Evolutionary conservation across 2,888 invertebrate genomes (phyloP).

Genomic region (Andricus curvator): DNA sequence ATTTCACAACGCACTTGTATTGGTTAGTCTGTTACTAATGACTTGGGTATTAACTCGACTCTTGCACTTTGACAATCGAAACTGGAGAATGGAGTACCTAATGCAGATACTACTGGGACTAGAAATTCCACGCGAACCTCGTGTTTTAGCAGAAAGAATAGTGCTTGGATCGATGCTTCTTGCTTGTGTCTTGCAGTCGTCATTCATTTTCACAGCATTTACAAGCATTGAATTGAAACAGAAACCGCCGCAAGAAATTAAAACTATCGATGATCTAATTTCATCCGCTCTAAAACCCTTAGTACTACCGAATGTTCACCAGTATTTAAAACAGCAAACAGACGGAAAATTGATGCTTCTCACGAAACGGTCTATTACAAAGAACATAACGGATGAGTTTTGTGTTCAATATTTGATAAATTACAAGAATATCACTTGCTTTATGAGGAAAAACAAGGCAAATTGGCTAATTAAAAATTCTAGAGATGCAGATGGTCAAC

Average conservation of each 20-base stretch:
- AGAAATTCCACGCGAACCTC: neutral
- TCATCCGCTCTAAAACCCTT: neutral
- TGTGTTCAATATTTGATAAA: neutral
- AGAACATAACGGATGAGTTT: neutral
- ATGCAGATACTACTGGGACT: no score
- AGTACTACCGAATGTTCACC: neutral
- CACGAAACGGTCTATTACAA: no score
- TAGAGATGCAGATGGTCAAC: neutral
- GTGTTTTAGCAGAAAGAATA: neutral
- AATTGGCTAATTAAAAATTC: neutral
- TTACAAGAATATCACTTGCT: neutral
- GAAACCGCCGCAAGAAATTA: neutral
- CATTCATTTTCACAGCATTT: neutral
- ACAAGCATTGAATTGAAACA: neutral
- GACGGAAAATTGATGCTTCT: no score
- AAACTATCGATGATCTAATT: neutral
- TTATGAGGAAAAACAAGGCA: neutral
- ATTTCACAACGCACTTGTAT: no score
- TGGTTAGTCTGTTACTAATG: no score
- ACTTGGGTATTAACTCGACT: no score
- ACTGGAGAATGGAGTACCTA: no score
- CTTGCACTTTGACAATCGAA: no score
- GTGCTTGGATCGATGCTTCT: neutral
- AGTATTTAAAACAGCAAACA: fast-evolving
- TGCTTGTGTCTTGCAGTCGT: neutral